These are phyloP conservation scores for Ganaspis brasiliensis DNA, from an alignment of 2,888 invertebrate genomes.

Conservation along the genomic window DNA sequence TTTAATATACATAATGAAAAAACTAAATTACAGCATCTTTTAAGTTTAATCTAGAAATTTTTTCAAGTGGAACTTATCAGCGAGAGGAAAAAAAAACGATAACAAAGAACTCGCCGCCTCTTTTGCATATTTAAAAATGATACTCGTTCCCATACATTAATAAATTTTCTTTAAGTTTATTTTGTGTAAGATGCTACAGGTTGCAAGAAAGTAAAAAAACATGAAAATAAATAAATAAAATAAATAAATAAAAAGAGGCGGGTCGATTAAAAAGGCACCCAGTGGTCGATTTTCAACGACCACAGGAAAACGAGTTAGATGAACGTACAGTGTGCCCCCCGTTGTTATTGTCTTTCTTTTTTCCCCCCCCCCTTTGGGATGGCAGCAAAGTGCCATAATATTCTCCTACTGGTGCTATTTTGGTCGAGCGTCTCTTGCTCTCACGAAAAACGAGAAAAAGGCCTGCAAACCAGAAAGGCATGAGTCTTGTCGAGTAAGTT, in stretches of 20 bases:
- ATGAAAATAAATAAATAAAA: no score
- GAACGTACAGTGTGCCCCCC: slow-evolving; percentile 17
- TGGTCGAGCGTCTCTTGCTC: slow-evolving; percentile 66
- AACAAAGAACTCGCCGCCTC: background rate
- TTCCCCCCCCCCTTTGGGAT: slow-evolving; percentile 58
- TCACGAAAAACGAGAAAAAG: slow-evolving; percentile 49
- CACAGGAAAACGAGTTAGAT: slow-evolving; percentile 33
- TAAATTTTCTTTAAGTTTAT: background rate
- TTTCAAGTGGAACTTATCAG: background rate
- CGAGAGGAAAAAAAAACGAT: background rate
- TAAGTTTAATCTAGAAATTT: background rate
- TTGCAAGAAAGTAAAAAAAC: slow-evolving; percentile 16
- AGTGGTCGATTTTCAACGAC: slow-evolving; percentile 22
- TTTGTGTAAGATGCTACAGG: slow-evolving; percentile 11
- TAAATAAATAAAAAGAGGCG: background rate
- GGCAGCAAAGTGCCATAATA: slow-evolving; percentile 71
- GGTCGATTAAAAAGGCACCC: slow-evolving; percentile 16
- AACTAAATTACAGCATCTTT: no score
- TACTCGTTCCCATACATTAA: slow-evolving; percentile 5
- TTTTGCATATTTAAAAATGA: slow-evolving; percentile 14
- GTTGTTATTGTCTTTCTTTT: slow-evolving; percentile 32
- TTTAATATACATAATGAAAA: no score
- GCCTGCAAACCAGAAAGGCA: background rate
- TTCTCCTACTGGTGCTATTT: slow-evolving; percentile 69
- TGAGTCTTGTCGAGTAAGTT: background rate